A percentile compares a stretch with the other conserved stretches of the same genome.
Conservation (phyloP, 2,888 invertebrate genomes). For the Leptopterna dolabrata region DNA sequence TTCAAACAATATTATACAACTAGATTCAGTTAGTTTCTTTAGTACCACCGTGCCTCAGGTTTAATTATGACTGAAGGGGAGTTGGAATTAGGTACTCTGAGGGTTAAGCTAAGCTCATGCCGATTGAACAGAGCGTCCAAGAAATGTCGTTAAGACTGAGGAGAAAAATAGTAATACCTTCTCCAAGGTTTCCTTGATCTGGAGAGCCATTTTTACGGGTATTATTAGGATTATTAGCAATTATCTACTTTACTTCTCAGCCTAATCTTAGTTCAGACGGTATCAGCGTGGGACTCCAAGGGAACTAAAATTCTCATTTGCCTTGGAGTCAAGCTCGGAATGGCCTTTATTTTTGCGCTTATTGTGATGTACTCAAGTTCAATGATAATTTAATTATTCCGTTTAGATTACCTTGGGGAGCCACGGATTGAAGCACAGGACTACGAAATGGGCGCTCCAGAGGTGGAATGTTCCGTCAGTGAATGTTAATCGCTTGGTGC, state of each 20-base stretch:
- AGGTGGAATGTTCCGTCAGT: background rate
- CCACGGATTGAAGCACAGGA: background rate
- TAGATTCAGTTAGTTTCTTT: no score
- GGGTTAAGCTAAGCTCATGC: no score
- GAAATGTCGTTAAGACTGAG: background rate
- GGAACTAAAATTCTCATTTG: background rate
- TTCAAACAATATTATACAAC: no score
- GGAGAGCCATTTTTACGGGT: background rate
- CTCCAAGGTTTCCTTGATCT: background rate
- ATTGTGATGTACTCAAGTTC: background rate
- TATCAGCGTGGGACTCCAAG: background rate
- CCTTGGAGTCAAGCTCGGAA: background rate
- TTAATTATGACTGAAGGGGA: no score
- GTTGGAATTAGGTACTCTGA: no score
- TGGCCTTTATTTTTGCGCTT: background rate
- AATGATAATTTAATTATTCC: conserved; percentile 3
- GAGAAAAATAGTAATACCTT: background rate
- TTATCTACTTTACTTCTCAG: background rate
- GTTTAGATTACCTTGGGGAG: background rate
- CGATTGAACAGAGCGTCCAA: no score
- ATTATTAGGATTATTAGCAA: background rate
- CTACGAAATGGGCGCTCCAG: background rate
- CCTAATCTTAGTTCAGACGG: background rate
- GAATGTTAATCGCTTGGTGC: background rate
- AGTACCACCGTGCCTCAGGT: no score